Evolutionary conservation across 2,888 invertebrate genomes (phyloP).

Genomic region (Agelastica alni): DNA sequence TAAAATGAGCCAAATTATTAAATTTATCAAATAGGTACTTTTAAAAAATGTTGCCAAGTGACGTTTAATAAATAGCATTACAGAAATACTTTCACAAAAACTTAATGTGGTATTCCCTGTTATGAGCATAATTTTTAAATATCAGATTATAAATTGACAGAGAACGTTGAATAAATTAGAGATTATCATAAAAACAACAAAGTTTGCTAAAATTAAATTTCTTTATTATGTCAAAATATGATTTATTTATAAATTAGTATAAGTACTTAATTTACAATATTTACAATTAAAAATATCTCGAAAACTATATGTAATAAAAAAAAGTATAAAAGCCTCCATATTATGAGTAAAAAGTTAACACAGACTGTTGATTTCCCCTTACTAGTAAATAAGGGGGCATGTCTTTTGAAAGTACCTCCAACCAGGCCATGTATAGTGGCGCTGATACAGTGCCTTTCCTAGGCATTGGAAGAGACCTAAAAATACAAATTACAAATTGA

Average conservation of each 20-base stretch:
- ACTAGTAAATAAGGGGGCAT: constrained; percentile 89
- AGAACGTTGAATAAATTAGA: too few relatives aligned
- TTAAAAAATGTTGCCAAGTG: too few relatives aligned
- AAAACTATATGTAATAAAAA: not conserved
- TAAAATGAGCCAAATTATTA: too few relatives aligned
- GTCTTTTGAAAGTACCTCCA: constrained; percentile 86
- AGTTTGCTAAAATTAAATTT: too few relatives aligned
- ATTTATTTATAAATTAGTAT: constrained; percentile 6
- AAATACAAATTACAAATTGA: too few relatives aligned
- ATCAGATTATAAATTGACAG: too few relatives aligned
- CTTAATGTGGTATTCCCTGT: too few relatives aligned
- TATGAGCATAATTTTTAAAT: too few relatives aligned
- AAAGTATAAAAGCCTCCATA: not conserved
- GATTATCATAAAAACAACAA: too few relatives aligned
- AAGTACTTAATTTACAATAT: constrained; percentile 1
- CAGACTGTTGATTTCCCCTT: constrained; percentile 86
- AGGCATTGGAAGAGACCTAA: constrained; percentile 90
- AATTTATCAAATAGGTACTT: too few relatives aligned
- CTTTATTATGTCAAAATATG: constrained; percentile 6
- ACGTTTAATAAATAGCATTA: too few relatives aligned
- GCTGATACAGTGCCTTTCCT: constrained; percentile 87
- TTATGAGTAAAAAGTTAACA: constrained; percentile 84
- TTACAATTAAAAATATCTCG: constrained; percentile 12
- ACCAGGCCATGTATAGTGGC: constrained; percentile 94
- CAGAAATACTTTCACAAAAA: too few relatives aligned